Base-by-base conservation (phyloP, 1,140 invertebrate species). In the Reticulitermes speratus region DNA sequence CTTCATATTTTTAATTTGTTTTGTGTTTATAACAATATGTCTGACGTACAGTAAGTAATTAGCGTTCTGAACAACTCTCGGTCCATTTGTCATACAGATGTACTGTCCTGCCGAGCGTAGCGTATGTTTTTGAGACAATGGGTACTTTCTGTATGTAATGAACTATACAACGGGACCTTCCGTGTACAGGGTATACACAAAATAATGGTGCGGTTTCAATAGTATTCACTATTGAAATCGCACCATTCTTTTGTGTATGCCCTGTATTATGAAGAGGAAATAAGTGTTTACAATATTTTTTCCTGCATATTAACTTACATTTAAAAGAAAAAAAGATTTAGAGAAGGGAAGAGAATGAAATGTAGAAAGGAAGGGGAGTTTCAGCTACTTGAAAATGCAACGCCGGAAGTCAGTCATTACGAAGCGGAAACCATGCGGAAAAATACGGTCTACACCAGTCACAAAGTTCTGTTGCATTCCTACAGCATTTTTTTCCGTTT, bases 401-500 rank as follows among this genome's bases (percentile, higher is more conserved):
- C 65, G n/a, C 65, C 65, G 65, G 65, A 75, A 75, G 65, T 75
- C 3, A 25, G 65, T 75, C 25, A 75, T 75, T 75, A 75, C 65
- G 25, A 6, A 75, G 11, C n/a, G n/a, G n/a, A n/a, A 75, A 25
- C 65, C 25, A 75, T 75, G 65, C 65, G n/a, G 25, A 75, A 75
- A 75, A 75, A 75, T 75, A 75, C 65, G 65, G 65, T n/a, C 65
- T 75, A 75, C 65, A 75, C 65, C 65, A 75, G n/a, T n/a, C 65
- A 30, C 25, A 1, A 7, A 30, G 65, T 75, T 75, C 30, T 75
- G n/a, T n/a, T 75, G n/a, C n/a, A 75, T 75, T 75, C 65, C 65
- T 75, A 75, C n/a, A 75, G n/a, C 25, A 75, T 75, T 75, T 75
- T 75, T 75, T 75, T 75, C 65, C 65, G 65, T 75, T 75, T 65